Conservation (phyloP, 2,888 invertebrate species). For the Acronicta leporina region DNA sequence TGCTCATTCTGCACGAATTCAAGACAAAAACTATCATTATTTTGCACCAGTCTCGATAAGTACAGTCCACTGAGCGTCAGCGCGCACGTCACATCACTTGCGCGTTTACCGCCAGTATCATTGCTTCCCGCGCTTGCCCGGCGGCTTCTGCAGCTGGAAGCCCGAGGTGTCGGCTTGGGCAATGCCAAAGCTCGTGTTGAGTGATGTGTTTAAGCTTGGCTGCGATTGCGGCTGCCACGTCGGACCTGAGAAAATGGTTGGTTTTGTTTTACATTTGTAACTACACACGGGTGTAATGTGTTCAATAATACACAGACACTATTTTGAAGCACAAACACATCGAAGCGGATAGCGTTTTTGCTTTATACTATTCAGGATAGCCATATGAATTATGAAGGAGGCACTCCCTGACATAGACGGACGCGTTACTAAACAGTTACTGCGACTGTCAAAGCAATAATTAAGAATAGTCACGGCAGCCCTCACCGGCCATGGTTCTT, state of each 20-base stretch:
- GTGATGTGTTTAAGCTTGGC: conserved; percentile 60
- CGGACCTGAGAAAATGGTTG: conserved; percentile 57
- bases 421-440: no score
- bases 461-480: no score
- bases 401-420: no score
- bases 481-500: no score
- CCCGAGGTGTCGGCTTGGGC: conserved; percentile 60
- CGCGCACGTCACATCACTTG: conserved; percentile 22
- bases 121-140: conserved; percentile 92
- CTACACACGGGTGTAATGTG: no score
- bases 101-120: conserved; percentile 81
- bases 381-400: no score
- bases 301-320: no score
- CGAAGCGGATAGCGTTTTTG: no score
- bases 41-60: not conserved
- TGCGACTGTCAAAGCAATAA: no score
- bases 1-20: no score
- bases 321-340: no score
- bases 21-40: not conserved
- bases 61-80: conserved; percentile 16
- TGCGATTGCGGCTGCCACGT: conserved; percentile 77
- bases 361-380: no score
- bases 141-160: conserved; percentile 93
- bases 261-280: not conserved
- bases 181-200: conserved; percentile 67